Percentiles rank a stretch among this genome's conserved stretches.
These are phyloP conservation scores for Phrynosoma platyrhinos DNA, from an alignment of 2,113 vertebrate genomes.

Conservation along the genomic window DNA sequence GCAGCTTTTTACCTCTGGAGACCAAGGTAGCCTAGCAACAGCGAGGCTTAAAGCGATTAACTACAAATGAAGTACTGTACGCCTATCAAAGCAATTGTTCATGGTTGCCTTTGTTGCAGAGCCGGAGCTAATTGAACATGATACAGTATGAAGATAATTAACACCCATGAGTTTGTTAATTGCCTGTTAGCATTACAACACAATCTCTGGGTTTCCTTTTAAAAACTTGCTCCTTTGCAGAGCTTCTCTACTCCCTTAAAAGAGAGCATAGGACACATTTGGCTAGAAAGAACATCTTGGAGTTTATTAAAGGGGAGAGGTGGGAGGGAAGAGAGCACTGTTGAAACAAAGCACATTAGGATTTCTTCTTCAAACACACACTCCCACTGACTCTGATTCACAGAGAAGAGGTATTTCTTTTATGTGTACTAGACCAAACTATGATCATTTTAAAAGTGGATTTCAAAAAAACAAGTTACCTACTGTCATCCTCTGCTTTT, in stretches of 20 bases:
- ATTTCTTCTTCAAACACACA: slow-evolving; percentile 67
- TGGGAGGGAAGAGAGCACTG: neutral
- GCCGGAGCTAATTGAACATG: slow-evolving; percentile 90
- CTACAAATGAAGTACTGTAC: slow-evolving; percentile 91
- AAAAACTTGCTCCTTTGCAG: slow-evolving; percentile 76
- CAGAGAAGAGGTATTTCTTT: slow-evolving; percentile 74
- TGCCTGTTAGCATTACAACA: slow-evolving; percentile 90
- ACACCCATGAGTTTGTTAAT: slow-evolving; percentile 92
- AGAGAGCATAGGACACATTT: slow-evolving; percentile 69
- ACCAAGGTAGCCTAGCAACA: slow-evolving; percentile 90
- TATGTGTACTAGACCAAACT: slow-evolving; percentile 72
- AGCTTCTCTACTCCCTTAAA: slow-evolving; percentile 68
- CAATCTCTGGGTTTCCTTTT: slow-evolving; percentile 79
- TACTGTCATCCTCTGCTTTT: slow-evolving; percentile 68
- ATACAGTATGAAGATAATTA: slow-evolving; percentile 90
- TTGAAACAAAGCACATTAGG: slow-evolving; percentile 73
- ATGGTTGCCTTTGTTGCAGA: slow-evolving; percentile 87
- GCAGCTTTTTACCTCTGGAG: slow-evolving; percentile 87
- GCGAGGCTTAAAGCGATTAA: slow-evolving; percentile 91
- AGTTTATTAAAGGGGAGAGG: slow-evolving; percentile 69
- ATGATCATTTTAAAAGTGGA: slow-evolving; percentile 68
- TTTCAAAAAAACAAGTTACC: slow-evolving; percentile 77
- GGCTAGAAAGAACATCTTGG: slow-evolving; percentile 71
- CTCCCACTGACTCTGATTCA: slow-evolving; percentile 69
- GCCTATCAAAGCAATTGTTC: slow-evolving; percentile 91